Conservation (phyloP, 2,113 vertebrate genomes). For the Ptilorrhoa leucosticta region DNA sequence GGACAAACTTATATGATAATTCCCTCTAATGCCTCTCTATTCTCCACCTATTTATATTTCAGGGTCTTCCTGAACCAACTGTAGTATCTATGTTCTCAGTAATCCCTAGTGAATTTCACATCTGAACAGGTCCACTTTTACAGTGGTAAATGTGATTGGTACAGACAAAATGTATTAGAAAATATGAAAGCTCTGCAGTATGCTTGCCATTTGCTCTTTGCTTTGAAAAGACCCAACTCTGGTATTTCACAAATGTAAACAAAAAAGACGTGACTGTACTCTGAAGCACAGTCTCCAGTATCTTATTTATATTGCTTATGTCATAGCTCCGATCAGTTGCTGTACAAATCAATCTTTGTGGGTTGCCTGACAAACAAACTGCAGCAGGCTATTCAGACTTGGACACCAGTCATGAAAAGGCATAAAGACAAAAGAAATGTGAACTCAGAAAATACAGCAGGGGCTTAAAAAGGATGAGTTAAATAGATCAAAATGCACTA, state of each 20-base stretch:
- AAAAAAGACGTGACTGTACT: neutral
- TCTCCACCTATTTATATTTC: neutral
- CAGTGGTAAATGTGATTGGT: neutral
- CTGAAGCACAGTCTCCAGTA: fast-evolving
- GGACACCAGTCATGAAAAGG: neutral
- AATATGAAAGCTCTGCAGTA: neutral
- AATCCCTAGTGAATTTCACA: neutral
- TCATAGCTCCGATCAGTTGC: neutral
- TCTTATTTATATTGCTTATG: neutral
- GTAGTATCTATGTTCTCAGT: neutral
- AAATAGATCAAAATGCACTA: neutral
- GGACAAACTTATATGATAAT: neutral
- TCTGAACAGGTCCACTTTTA: neutral
- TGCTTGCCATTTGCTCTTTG: neutral
- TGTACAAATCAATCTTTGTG: neutral
- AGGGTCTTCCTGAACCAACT: neutral
- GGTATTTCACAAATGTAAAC: neutral
- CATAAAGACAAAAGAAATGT: neutral
- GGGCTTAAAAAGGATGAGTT: neutral
- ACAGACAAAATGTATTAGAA: neutral
- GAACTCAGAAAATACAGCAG: neutral
- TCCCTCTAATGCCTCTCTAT: neutral
- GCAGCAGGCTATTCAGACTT: neutral
- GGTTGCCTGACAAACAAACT: neutral
- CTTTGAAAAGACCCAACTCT: neutral